These are phyloP conservation scores for Microplitis demolitor DNA, from an alignment of 1,140 invertebrate genomes.

Conservation along the genomic window DNA sequence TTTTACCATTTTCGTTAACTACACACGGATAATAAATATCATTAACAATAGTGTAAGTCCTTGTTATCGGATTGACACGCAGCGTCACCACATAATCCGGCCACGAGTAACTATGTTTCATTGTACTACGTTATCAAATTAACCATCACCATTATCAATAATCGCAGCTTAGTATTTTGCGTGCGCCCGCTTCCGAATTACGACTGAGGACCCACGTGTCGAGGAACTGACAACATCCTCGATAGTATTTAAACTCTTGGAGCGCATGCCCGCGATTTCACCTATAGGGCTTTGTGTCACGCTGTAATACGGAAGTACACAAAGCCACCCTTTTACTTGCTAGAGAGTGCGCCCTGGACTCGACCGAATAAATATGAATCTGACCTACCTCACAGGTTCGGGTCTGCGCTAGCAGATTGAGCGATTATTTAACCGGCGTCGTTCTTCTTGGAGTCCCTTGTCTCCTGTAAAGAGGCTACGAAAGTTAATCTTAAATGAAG, in stretches of 20 bases:
- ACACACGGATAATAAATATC: not conserved
- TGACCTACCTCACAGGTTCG: constrained; percentile 32
- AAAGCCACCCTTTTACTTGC: not conserved
- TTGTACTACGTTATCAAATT: constrained; percentile 20
- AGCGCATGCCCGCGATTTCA: constrained; percentile 7
- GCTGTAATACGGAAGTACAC: not conserved
- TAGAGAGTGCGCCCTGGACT: not conserved
- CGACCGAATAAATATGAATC: not conserved
- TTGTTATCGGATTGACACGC: constrained; percentile 42
- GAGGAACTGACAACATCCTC: not conserved
- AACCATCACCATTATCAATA: constrained; percentile 9
- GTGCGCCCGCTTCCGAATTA: constrained; percentile 39
- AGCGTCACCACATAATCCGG: constrained; percentile 41
- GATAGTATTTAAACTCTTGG: not conserved
- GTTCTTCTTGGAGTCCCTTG: too few relatives aligned
- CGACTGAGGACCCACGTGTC: constrained; percentile 37
- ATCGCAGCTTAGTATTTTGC: constrained; percentile 25
- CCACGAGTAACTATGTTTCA: constrained; percentile 49
- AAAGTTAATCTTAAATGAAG: too few relatives aligned
- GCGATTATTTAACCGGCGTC: not conserved
- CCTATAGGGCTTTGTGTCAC: not conserved
- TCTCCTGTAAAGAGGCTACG: too few relatives aligned
- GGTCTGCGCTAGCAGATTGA: not conserved
- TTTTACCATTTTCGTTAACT: not conserved
- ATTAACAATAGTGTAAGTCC: constrained; percentile 44